Base-by-base conservation (phyloP, 2,888 invertebrate species). In the Mythimna vitellina region DNA sequence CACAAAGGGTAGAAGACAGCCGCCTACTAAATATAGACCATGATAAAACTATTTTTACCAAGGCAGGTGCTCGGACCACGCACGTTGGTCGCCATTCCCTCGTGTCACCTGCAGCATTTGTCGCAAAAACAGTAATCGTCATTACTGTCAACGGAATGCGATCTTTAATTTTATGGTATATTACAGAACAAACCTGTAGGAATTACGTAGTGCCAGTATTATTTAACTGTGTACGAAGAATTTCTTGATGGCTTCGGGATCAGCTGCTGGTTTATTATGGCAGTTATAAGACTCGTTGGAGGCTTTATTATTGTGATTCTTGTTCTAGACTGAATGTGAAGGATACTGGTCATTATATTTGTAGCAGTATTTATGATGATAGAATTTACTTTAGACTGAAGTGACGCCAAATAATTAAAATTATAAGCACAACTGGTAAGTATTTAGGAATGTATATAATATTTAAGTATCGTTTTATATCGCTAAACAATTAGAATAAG, bases 91-190 rank as follows among this genome's bases (percentile, higher is more conserved):
- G 82, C 81, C 78, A 74, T 70, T 74, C 69, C 74, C 82, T 87
- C 82, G 20, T 64, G 70, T 78, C 85, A 86, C 87, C 81, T 82
- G 86, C 87, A 67, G 79, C 81, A 70, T 81, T 86, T 86, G 75
- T 84, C 76, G 86, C 91, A 95, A 94, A 94, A 94, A 94, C 89
- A 80, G 74, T 91, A 89, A 83, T 73, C 85, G 82, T 85, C 84
- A 88, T 87, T 86, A 86, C 85, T 86, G 88, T 84, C 86, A 82
- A 73, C 64, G 75, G 81, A 82, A 80, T 85, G 85, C 81, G 63
- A 86, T 86, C 70, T 78, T 85, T 89, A 86, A 89, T 88, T 86
- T 87, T 86, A 87, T 87, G 84, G 86, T 83, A 85, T 86, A 87
- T 90, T 88, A 86, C 80, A 86, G 80, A 87, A 86, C 76, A 78